Base-by-base conservation (phyloP, 2,113 vertebrate genomes). In the Leiothrix lutea region DNA sequence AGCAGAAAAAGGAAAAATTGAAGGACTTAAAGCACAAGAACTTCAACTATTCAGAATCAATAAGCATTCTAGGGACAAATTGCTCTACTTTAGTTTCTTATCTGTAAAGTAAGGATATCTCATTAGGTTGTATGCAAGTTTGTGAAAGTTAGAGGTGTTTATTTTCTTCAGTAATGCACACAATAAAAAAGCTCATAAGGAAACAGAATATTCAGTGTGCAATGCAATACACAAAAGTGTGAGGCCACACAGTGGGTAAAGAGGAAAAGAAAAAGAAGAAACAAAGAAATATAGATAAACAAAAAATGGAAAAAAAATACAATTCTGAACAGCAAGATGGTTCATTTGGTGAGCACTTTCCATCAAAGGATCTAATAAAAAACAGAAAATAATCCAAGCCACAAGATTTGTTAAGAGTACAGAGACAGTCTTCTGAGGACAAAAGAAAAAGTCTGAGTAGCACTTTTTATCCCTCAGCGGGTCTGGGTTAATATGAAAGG, bases 151-250 rank as follows among this genome's bases (percentile, higher is more conserved):
- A 56, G 12, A 66, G 16, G 44, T 24, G 7, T 22, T 53, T 81
- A 28, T 66, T 93, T 89, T 62, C 36, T 71, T 31, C 33, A 67
- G 26, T n/a, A 70, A 57, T 53, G 24, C 22, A 36, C 24, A 56
- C 13, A 81, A 54, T n/a, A 71, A 28, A 65, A 90, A 80, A 35
- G 11, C 10, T 92, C 17, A 19, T 0, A 1, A 58, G 13, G 24
- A 88, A 85, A 67, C 3, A 26, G 7, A 78, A 53, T 53, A 67
- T 45, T 56, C 26, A 44, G 5, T 29, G 16, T 61, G 26, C 11
- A 38, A 7, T 22, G 11, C 13, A 77, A 13, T 44, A 22, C 0
- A 0, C 11, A 19, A n/a, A 79, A 90, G 20, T 33, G 53, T 26
- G 36, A 84, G 53, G 36, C 44, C 65, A 65, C 57, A 58, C 23